A percentile compares a stretch with the other conserved stretches of the same genome.
These are phyloP conservation scores for Phorcus lineatus DNA, from an alignment of 2,888 invertebrate genomes.

Conservation along the genomic window DNA sequence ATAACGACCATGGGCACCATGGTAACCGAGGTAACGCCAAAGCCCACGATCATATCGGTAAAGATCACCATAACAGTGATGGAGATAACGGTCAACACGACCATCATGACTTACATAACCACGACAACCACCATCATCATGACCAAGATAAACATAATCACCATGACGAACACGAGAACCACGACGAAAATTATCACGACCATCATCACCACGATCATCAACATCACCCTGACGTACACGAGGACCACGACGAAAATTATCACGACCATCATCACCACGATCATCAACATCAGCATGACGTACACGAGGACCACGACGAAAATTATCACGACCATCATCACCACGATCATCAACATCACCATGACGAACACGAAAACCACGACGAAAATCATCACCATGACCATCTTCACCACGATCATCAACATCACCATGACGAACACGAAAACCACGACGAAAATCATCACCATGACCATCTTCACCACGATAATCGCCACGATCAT, in stretches of 20 bases:
- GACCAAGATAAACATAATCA: neutral
- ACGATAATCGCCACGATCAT: no score
- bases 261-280: neutral
- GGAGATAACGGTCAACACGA: neutral
- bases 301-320: neutral
- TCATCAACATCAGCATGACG: neutral
- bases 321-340: neutral
- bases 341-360: neutral
- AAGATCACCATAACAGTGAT: neutral
- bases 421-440: neutral
- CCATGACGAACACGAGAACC: neutral
- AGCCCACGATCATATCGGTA: neutral
- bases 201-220: neutral
- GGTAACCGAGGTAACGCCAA: neutral
- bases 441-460: neutral
- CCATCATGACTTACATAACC: constrained; percentile 24
- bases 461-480: neutral
- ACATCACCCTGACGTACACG: neutral
- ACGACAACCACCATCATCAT: constrained; percentile 21
- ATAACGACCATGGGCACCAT: neutral
- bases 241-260: neutral
- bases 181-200: neutral
- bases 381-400: neutral
- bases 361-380: neutral
- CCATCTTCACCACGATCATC: neutral